phyloP scores from a whole-genome alignment of 2,797 vertebrate species.

The Rhinatrema bivittatum region DNA sequence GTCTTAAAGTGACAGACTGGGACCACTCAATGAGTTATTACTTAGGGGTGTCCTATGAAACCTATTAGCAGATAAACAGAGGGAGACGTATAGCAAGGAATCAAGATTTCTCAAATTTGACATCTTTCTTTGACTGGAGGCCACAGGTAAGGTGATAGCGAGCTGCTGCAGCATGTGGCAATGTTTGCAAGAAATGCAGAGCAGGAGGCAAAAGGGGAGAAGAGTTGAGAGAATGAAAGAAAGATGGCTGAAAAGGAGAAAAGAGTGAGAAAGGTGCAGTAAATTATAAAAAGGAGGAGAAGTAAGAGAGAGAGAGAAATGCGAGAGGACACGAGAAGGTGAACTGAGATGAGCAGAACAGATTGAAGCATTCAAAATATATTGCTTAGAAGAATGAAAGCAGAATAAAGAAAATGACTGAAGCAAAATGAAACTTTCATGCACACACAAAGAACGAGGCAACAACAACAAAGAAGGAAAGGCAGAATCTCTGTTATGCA shows the following conservation, averaged over 20 bases:
- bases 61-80: slow-evolving; percentile 45
- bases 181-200: slow-evolving; percentile 14
- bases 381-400: neutral
- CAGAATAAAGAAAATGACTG: neutral
- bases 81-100: slow-evolving; percentile 42
- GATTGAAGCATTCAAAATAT: neutral
- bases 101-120: slow-evolving; percentile 55
- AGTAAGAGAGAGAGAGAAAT: neutral
- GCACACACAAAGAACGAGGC: too few species aligned
- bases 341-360: neutral
- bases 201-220: neutral
- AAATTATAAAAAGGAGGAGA: neutral
- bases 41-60: slow-evolving; percentile 46
- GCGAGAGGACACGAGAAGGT: neutral
- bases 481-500: too few species aligned
- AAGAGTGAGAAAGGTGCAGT: neutral
- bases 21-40: slow-evolving; percentile 31
- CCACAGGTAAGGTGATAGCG: slow-evolving; percentile 32
- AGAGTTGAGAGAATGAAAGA: neutral
- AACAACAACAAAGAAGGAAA: too few species aligned
- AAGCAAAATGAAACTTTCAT: too few species aligned
- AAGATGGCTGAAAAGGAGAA: neutral
- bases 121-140: slow-evolving; percentile 34
- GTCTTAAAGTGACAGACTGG: slow-evolving; percentile 47
- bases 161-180: slow-evolving; percentile 15